Percentiles rank a stretch among this genome's conserved stretches.
phyloP scores from a whole-genome alignment of 2,888 invertebrate species.

The Lomographa bimaculata region DNA sequence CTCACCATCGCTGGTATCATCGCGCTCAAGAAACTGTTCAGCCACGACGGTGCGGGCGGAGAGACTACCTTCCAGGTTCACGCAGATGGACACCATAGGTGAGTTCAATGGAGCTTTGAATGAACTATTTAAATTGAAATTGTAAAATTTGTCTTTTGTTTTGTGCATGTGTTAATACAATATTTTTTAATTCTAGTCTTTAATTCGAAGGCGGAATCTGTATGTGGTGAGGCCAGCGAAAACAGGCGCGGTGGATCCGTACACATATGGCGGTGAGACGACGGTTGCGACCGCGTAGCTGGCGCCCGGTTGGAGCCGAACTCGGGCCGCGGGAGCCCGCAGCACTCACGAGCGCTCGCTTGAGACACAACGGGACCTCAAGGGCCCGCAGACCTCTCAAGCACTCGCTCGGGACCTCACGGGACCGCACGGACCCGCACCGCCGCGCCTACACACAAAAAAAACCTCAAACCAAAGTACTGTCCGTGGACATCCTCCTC shows the following conservation, averaged over 20 bases:
- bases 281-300: conserved; percentile 59
- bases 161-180: conserved; percentile 23
- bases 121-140: too few relatives aligned
- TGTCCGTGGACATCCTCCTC: conserved; percentile 59
- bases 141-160: conserved; percentile 1
- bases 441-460: conserved; percentile 57
- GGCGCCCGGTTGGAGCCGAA: conserved; percentile 25
- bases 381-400: not conserved
- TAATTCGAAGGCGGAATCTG: conserved; percentile 85
- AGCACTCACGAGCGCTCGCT: not conserved
- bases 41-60: conserved; percentile 84
- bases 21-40: conserved; percentile 88
- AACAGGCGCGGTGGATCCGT: conserved; percentile 81
- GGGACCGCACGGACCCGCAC: conserved; percentile 25
- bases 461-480: conserved; percentile 78
- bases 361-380: conserved; percentile 15
- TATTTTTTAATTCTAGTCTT: conserved; percentile 80
- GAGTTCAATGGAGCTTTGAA: too few relatives aligned
- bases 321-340: conserved; percentile 1
- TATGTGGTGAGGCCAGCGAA: conserved; percentile 85
- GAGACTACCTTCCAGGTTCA: conserved; percentile 88
- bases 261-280: conserved; percentile 80
- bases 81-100: conserved; percentile 87
- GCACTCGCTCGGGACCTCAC: not conserved
- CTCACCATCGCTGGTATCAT: conserved; percentile 88